Conservation (phyloP, 2,888 invertebrate species). For the Dynastes tityus region DNA sequence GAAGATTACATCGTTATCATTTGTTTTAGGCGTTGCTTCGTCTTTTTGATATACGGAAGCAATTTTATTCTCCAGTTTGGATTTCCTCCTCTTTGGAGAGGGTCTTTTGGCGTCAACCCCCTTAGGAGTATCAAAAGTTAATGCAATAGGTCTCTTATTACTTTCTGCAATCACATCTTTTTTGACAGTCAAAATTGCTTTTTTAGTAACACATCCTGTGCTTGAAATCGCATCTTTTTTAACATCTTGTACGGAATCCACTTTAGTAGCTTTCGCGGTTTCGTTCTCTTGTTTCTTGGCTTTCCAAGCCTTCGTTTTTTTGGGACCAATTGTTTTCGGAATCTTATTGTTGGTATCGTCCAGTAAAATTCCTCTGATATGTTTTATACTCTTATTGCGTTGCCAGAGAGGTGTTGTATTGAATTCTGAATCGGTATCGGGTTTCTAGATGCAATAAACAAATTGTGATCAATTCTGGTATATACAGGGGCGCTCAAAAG, state of each 20-base stretch:
- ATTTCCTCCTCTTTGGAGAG: conserved; percentile 44
- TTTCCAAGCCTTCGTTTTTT: conserved; percentile 54
- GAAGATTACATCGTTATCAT: background rate
- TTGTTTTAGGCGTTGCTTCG: background rate
- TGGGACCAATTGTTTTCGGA: conserved; percentile 56
- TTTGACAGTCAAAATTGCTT: background rate
- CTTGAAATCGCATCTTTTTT: background rate
- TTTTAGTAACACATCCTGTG: background rate
- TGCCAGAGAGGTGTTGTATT: conserved; percentile 78
- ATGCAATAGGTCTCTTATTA: background rate
- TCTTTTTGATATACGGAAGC: background rate
- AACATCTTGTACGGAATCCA: background rate
- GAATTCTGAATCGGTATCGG: conserved; percentile 67
- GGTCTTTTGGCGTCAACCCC: conserved; percentile 17
- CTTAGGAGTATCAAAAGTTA: background rate
- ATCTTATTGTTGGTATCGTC: conserved; percentile 69
- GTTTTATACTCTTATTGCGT: conserved; percentile 72
- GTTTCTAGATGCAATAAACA: background rate
- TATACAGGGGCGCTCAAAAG: no score
- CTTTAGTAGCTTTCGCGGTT: background rate
- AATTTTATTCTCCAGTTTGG: background rate
- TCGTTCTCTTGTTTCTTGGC: conserved; percentile 39
- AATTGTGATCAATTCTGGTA: background rate
- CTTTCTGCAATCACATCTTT: background rate
- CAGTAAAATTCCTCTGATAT: conserved; percentile 76